Percentiles rank a stretch among this genome's conserved stretches.
These are phyloP conservation scores for Macrosiphum euphorbiae DNA, from an alignment of 2,888 invertebrate species.

Conservation along the genomic window DNA sequence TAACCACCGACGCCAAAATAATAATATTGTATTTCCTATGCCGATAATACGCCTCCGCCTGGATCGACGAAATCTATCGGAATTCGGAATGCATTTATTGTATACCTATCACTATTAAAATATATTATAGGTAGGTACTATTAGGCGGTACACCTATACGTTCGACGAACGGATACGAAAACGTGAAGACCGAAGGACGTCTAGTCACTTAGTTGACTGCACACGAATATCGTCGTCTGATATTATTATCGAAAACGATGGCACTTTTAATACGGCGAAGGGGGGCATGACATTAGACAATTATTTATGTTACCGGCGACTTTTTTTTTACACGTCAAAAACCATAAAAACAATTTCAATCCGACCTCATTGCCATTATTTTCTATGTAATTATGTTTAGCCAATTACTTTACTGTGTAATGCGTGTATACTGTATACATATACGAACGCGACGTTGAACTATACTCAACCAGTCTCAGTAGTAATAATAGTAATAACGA, in stretches of 20 bases:
- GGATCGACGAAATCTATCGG: slow-evolving; percentile 21
- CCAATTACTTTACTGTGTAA: background rate
- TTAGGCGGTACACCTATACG: background rate
- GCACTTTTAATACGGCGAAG: background rate
- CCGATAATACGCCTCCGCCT: background rate
- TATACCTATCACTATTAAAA: background rate
- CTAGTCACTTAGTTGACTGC: slow-evolving; percentile 25
- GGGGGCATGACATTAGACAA: background rate
- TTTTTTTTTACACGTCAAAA: background rate
- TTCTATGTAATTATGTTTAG: background rate
- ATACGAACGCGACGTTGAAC: background rate
- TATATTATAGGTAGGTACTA: background rate
- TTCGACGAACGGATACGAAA: slow-evolving; percentile 5
- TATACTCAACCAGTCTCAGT: background rate
- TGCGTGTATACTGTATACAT: background rate
- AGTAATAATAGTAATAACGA: background rate
- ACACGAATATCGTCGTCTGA: background rate
- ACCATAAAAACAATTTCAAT: background rate
- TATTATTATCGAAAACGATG: slow-evolving; percentile 25
- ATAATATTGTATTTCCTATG: background rate
- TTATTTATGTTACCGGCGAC: background rate
- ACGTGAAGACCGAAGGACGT: slow-evolving; percentile 49
- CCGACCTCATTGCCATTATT: background rate
- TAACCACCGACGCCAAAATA: background rate
- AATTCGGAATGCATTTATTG: slow-evolving; percentile 20